Conservation (phyloP, 2,888 invertebrate genomes). For the Euzetes globulus region DNA sequence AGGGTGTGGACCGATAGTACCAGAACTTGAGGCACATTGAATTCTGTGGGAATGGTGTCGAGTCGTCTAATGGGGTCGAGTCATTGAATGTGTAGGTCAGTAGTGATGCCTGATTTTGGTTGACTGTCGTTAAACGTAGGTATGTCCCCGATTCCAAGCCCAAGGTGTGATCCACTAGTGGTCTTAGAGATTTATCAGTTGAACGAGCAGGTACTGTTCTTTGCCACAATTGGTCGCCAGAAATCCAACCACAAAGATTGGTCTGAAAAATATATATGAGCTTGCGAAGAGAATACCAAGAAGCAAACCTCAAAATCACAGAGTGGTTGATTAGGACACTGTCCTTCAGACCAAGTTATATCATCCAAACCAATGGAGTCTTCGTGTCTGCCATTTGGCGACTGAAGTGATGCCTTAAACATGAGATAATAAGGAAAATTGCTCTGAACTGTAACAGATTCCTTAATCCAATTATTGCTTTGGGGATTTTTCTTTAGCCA, state of each 20-base stretch:
- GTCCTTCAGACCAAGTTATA: not conserved
- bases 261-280: not conserved
- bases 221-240: not conserved
- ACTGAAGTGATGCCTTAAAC: not conserved
- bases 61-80: not conserved
- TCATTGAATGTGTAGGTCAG: not conserved
- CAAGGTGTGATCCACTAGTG: not conserved
- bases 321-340: not conserved
- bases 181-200: not conserved
- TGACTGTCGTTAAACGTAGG: not conserved
- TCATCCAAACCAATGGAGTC: constrained; percentile 7
- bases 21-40: not conserved
- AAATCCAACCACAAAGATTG: not conserved
- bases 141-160: not conserved
- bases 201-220: not conserved
- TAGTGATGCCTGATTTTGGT: no score
- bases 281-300: not conserved
- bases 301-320: not conserved
- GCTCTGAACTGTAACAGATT: not conserved
- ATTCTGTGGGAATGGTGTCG: not conserved
- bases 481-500: not conserved
- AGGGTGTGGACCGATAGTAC: not conserved
- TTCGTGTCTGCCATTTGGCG: not conserved
- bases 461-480: constrained; percentile 8
- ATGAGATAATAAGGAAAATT: not conserved